Evolutionary conservation across 2,888 invertebrate species (phyloP).

Genomic region (Reticulitermes lucifugus): DNA sequence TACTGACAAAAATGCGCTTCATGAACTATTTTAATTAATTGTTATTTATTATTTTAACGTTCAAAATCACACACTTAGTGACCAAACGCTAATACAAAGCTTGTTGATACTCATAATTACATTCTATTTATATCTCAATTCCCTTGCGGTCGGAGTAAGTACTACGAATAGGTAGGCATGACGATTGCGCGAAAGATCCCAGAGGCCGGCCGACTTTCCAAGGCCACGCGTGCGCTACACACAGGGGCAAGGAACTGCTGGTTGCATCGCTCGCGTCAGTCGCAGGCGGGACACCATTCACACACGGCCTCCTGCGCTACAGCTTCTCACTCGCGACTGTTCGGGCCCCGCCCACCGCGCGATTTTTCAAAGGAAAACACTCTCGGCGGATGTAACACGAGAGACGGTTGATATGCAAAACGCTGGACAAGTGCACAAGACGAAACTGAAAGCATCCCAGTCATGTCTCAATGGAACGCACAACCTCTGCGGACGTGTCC

Average conservation of each 20-base stretch:
- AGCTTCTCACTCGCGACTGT: slow-evolving; percentile 2
- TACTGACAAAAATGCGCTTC: background rate
- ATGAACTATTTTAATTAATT: background rate
- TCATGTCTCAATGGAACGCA: background rate
- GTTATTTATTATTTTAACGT: background rate
- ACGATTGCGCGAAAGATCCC: slow-evolving; percentile 12
- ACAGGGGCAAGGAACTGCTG: slow-evolving; percentile 43
- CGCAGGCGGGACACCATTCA: slow-evolving; percentile 27
- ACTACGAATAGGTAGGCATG: slow-evolving; percentile 16
- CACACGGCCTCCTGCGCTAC: slow-evolving; percentile 19
- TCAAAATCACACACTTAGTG: background rate
- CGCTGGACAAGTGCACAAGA: background rate
- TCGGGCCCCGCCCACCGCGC: slow-evolving; percentile 24
- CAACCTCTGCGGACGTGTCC: background rate
- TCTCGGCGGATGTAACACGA: slow-evolving; percentile 1
- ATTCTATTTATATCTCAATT: slow-evolving; percentile 6
- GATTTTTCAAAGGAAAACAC: slow-evolving; percentile 26
- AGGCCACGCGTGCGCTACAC: slow-evolving; percentile 26
- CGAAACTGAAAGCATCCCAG: slow-evolving; percentile 12
- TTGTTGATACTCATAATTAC: slow-evolving; percentile 27
- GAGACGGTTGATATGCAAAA: background rate
- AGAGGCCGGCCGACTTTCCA: slow-evolving; percentile 34
- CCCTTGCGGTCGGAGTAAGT: slow-evolving; percentile 13
- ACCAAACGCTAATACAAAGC: background rate
- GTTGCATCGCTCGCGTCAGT: slow-evolving; percentile 24